These are phyloP conservation scores for Samia ricini DNA, from an alignment of 1,140 invertebrate species.

Conservation along the genomic window DNA sequence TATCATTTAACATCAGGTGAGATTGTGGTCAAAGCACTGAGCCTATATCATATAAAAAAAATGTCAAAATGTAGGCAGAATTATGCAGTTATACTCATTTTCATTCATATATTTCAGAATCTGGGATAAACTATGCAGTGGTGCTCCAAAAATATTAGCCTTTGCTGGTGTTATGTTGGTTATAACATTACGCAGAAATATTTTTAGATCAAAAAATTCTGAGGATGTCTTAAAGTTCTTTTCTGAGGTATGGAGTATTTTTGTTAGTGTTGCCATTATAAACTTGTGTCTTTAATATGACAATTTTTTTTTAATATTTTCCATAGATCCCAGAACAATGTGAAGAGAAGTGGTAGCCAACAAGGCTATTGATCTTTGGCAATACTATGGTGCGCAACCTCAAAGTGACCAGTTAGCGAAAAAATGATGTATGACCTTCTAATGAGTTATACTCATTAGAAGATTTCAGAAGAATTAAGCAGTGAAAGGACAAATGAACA, in stretches of 20 bases:
- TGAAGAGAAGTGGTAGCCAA: slow-evolving; percentile 87
- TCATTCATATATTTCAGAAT: slow-evolving; percentile 79
- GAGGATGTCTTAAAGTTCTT: slow-evolving; percentile 82
- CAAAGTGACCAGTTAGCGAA: slow-evolving; percentile 65
- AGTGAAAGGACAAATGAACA: not conserved
- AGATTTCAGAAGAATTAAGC: slow-evolving; percentile 22
- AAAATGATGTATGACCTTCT: slow-evolving; percentile 75
- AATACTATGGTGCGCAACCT: slow-evolving; percentile 77
- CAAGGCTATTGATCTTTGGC: slow-evolving; percentile 88
- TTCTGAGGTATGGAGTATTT: slow-evolving; percentile 79
- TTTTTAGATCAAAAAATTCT: slow-evolving; percentile 80
- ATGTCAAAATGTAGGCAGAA: not conserved
- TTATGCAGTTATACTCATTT: not conserved
- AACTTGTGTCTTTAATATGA: not conserved
- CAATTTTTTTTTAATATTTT: not conserved
- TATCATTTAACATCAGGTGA: too few species aligned
- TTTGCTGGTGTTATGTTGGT: slow-evolving; percentile 87
- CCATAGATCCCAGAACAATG: slow-evolving; percentile 85
- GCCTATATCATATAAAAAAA: too few species aligned
- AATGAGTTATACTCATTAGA: slow-evolving; percentile 69
- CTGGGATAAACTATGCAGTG: slow-evolving; percentile 93
- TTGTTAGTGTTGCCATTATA: slow-evolving; percentile 7
- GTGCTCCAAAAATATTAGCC: slow-evolving; percentile 88
- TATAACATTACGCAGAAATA: slow-evolving; percentile 81
- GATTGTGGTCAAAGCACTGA: too few species aligned